A percentile compares a stretch with the other conserved stretches of the same genome.
Conservation (phyloP, 2,797 vertebrate genomes). For the Peromyscus melanophrys region DNA sequence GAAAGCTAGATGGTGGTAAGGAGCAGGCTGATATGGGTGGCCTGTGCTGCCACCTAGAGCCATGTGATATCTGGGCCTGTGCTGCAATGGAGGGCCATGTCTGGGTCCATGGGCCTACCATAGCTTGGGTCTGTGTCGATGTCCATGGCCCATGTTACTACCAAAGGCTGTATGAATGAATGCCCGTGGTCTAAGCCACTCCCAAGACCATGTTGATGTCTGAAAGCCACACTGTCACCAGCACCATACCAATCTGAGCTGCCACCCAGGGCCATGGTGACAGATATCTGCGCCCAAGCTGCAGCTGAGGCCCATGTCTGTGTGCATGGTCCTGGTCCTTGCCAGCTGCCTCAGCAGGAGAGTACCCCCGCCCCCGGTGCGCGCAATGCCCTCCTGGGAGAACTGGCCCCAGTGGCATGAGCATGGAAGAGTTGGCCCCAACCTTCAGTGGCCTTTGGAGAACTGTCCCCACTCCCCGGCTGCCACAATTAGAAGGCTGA, state of each 20-base stretch:
- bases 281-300: background rate
- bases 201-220: background rate
- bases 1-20: background rate
- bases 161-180: background rate
- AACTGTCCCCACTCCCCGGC: fast-evolving
- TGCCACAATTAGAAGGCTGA: background rate
- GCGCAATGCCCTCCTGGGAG: background rate
- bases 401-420: background rate
- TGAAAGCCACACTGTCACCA: background rate
- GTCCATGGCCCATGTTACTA: background rate
- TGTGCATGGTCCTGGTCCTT: background rate
- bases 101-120: background rate
- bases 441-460: background rate
- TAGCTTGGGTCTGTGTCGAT: background rate
- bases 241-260: background rate
- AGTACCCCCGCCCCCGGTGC: background rate
- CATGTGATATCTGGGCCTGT: background rate
- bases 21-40: background rate
- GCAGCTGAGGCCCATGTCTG: background rate
- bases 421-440: background rate
- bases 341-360: background rate
- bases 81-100: background rate
- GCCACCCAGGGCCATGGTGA: background rate
- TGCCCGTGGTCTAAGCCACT: background rate
- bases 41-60: background rate